Base-by-base conservation (phyloP, 1,140 invertebrate species). In the Drosophila arizonae region DNA sequence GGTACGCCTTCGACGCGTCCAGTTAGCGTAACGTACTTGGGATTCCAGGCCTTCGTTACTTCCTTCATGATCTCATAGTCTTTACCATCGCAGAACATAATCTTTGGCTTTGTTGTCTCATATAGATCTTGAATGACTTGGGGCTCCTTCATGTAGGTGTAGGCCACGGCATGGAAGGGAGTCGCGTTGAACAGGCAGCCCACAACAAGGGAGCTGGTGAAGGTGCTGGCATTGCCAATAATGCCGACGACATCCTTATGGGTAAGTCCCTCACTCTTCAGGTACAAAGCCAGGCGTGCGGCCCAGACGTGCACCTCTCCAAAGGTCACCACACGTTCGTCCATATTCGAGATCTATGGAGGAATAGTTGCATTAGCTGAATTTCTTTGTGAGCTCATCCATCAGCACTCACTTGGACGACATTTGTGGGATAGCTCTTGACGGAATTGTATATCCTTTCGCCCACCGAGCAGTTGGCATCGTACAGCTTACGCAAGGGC, bases 51-150 rank as follows among this genome's bases (percentile, higher is more conserved):
- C 36, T 82, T 64, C 2, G 62, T 58, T 4, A 78, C 61, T n/a
- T 81, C 70, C 54, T 80, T 76, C 5, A 90, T 76, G n/a, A 55
- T 55, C 26, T 80, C 76, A 46, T 90, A 90, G 45, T 82, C 63
- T 0, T 41, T 26, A 5, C 28, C 73, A 50, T 91, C 90, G 15
- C 89, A 90, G 52, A 91, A 91, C 52, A 91, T 79, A n/a, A 90
- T 55, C 43, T 78, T 80, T 13, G 89, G 89, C 50, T 84, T 81
- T 2, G 85, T 89, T 4, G 73, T 68, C 10, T 39, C 50, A 39
- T 72, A 90, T 0, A 89, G 56, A 3, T 67, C 68, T 48, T 58
- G 28, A 2, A 91, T 58, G 11, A 77, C 66, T 15, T 63, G 69
- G 11, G 78, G 64, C 9, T 90, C 87, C 21, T 77, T 67, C 36